A percentile compares a stretch with the other conserved stretches of the same genome.
Evolutionary conservation across 2,797 vertebrate genomes (phyloP).

Genomic region (Eospalax fontanierii): DNA sequence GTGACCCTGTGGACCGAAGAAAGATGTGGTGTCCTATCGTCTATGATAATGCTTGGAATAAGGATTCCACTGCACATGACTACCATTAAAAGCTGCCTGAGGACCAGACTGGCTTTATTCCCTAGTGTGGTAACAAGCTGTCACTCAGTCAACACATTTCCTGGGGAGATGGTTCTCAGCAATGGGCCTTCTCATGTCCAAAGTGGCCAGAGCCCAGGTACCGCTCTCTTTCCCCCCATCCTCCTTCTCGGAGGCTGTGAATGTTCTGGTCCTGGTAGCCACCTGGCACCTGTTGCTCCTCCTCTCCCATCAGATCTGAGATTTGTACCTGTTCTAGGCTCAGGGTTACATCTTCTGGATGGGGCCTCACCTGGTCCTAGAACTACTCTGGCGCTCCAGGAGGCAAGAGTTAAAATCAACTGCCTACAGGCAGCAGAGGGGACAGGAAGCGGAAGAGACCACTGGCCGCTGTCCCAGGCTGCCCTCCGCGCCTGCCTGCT

Average conservation of each 20-base stretch:
- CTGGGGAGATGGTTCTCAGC: not conserved
- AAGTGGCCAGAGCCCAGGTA: not conserved
- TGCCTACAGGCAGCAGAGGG: not conserved
- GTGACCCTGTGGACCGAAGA: slow-evolving; percentile 26
- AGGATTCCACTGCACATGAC: not conserved
- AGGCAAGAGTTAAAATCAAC: not conserved
- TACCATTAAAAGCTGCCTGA: slow-evolving; percentile 7
- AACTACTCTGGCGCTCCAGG: not conserved
- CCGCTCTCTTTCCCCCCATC: not conserved
- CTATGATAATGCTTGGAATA: not conserved
- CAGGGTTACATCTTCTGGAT: not conserved
- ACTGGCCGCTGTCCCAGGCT: not conserved
- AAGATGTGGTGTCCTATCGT: not conserved
- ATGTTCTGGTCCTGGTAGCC: not conserved
- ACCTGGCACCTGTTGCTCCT: not conserved
- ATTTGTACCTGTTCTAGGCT: not conserved
- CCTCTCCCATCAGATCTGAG: slow-evolving; percentile 23
- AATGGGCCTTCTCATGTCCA: not conserved
- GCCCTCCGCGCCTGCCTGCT: not conserved
- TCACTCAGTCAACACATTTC: slow-evolving; percentile 53
- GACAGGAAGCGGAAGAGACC: not conserved
- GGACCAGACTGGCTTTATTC: not conserved
- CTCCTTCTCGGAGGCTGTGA: not conserved
- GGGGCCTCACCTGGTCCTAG: not conserved
- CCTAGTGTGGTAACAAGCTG: slow-evolving; percentile 19